Base-by-base conservation (phyloP, 2,113 vertebrate species). In the Pungitius pungitius region DNA sequence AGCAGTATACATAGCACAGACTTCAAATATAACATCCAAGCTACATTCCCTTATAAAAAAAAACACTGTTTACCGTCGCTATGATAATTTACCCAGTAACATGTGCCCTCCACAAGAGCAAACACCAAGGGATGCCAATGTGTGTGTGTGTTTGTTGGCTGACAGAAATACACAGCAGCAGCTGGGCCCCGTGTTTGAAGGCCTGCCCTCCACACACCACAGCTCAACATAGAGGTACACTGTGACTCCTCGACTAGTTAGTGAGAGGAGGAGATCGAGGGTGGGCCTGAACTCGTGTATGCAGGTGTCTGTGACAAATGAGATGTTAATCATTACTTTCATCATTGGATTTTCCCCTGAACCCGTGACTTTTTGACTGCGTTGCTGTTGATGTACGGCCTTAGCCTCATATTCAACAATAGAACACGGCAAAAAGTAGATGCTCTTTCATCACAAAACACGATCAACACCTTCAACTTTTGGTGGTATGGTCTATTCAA, bases 61-160 rank as follows among this genome's bases (percentile, higher is more conserved):
- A 91, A 88, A 92, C 79, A 85, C 89, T 89, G 88, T 93, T 92
- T 92, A 75, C 87, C 89, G 73, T 92, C 77, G 88, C 92, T 90
- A 85, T 88, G 90, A 89, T 88, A 90, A 92, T 94, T 93, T 80
- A 82, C 90, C 88, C 86, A 91, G 92, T 83, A 89, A 88, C 87
- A 91, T 90, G 92, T 85, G 85, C 93, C 83, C 84, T 90, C 88
- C 81, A 86, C 87, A 83, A 92, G 89, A 61, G 86, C 78, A 89
- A 86, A 90, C 82, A 88, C 57, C 63, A 60, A 88, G 90, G 85
- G 82, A 88, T 89, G 87, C 89, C 88, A 79, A 39, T 74, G 80
- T 75, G 85, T 88, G 81, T 86, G 85, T 86, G 85, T 86, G 84
- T 92, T 83, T 83, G 84, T 78, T 82, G 78, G 85, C 80, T 90